A percentile compares a stretch with the other conserved stretches of the same genome.
Evolutionary conservation across 2,888 invertebrate species (phyloP).

Genomic region (Artemia sinica): DNA sequence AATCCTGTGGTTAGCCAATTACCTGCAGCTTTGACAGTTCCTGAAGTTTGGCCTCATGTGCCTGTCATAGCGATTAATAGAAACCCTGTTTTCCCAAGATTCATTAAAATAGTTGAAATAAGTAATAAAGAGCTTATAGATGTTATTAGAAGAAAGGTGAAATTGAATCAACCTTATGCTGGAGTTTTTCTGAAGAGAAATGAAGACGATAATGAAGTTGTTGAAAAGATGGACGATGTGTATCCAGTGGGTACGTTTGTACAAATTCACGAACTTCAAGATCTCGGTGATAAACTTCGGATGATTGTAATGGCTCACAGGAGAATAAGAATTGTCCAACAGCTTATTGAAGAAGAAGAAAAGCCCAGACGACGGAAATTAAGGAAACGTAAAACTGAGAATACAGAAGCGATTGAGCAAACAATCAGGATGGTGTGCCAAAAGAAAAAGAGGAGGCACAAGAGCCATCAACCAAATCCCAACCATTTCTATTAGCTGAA

Average conservation of each 20-base stretch:
- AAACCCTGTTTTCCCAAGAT: slow-evolving; percentile 92
- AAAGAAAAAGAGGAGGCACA: background rate
- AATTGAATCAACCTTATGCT: slow-evolving; percentile 87
- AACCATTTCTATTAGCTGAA: slow-evolving; percentile 69
- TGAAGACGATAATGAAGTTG: slow-evolving; percentile 70
- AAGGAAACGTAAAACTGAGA: slow-evolving; percentile 25
- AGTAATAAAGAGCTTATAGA: slow-evolving; percentile 69
- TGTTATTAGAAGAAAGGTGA: slow-evolving; percentile 76
- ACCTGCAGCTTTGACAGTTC: slow-evolving; percentile 77
- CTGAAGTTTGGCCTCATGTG: slow-evolving; percentile 88
- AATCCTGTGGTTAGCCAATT: slow-evolving; percentile 30
- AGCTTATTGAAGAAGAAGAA: slow-evolving; percentile 48
- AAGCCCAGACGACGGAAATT: slow-evolving; percentile 23
- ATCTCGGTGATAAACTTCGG: slow-evolving; percentile 69
- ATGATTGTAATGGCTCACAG: slow-evolving; percentile 89
- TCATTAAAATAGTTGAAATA: slow-evolving; percentile 92
- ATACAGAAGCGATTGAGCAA: slow-evolving; percentile 18
- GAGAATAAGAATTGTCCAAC: slow-evolving; percentile 59
- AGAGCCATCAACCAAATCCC: slow-evolving; percentile 25
- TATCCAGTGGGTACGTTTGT: slow-evolving; percentile 87
- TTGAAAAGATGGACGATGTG: slow-evolving; percentile 63
- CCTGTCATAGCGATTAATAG: slow-evolving; percentile 84
- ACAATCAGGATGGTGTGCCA: slow-evolving; percentile 14
- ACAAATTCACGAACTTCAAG: slow-evolving; percentile 93
- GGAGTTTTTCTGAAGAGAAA: slow-evolving; percentile 88